Evolutionary conservation across 2,888 invertebrate species (phyloP), one percentile per base, ranked within the genome.

Genomic region (Eudasyphora cyanicolor): DNA sequence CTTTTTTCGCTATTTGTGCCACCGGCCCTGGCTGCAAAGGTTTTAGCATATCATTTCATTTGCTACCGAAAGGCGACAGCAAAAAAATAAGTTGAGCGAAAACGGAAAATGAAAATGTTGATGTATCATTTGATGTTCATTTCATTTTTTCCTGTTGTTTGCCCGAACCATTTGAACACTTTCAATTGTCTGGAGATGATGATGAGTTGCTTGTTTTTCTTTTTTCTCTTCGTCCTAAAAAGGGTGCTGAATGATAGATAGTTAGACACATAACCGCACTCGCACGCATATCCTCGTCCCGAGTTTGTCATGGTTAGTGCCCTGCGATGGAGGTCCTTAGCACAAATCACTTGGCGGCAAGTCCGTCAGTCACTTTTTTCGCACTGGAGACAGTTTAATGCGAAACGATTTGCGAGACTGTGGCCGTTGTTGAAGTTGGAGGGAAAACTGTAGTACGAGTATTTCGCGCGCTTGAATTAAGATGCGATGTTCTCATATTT

Each of bases 161-260:
- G 64, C 67, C 49, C 78, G 67, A n/a, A n/a, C 78, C 76, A 82
- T 84, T 84, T 84, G 71, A 81, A 81, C 75, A 73, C 78, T 67
- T 82, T 84, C 81, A 84, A 84, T 84, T 82, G 84, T 82, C 82
- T 84, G 76, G 78, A 84, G 84, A 49, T 82, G 84, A 78, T 42
- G 67, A 76, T 83, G 82, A 83, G 69, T 76, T 69, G 67, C 60
- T 73, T 57, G 27, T 57, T 73, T 38, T 12, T 38, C 42, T 27
- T 32, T 19, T 32, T 51, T 4, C 0, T 3, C 14, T 3, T 51
- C 19, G 57, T 54, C 42, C 67, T n/a, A n/a, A 69, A 57, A 69
- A 74, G 73, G 81, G 81, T 73, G 73, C 27, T 57, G 57, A 73
- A 42, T 67, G 67, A 67, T 67, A 67, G 67, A 67, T 67, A 67